Conservation (phyloP, 2,888 invertebrate genomes). For the Athalia circularis region DNA sequence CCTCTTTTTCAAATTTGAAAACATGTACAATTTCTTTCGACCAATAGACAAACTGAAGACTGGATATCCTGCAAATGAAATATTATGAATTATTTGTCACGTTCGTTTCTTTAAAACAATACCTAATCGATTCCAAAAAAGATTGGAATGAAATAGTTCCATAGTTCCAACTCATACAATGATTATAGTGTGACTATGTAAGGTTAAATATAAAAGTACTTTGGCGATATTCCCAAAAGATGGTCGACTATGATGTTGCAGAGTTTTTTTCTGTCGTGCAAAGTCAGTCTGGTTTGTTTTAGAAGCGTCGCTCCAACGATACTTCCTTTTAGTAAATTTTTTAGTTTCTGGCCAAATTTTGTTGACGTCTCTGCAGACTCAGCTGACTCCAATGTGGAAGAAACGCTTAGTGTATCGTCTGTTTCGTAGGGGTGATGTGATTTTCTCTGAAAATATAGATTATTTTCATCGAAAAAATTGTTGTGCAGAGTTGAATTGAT, state of each 20-base stretch:
- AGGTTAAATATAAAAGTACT: constrained; percentile 7
- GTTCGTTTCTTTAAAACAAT: neutral
- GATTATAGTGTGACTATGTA: neutral
- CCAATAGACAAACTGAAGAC: neutral
- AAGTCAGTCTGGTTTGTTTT: neutral
- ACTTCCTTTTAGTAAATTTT: constrained; percentile 6
- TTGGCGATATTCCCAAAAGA: constrained; percentile 20
- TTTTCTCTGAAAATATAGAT: no score
- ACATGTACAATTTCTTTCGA: constrained; percentile 17
- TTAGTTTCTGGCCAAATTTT: constrained; percentile 8
- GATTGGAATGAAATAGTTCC: neutral
- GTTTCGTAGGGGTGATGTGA: no score
- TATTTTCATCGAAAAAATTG: no score
- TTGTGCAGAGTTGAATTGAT: no score
- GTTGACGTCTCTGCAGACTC: neutral
- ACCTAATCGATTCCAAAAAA: neutral
- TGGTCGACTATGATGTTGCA: constrained; percentile 35
- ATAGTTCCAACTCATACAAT: neutral
- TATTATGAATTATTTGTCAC: neutral
- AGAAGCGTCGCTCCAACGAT: constrained; percentile 22
- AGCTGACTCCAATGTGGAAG: no score
- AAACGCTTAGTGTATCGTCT: no score
- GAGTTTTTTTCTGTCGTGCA: constrained; percentile 30
- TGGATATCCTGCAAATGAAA: neutral
- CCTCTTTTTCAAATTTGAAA: constrained; percentile 26